Evolutionary conservation across 1,140 invertebrate species (phyloP), one percentile per base, ranked within the genome.

Genomic region (Gryllus bimaculatus): DNA sequence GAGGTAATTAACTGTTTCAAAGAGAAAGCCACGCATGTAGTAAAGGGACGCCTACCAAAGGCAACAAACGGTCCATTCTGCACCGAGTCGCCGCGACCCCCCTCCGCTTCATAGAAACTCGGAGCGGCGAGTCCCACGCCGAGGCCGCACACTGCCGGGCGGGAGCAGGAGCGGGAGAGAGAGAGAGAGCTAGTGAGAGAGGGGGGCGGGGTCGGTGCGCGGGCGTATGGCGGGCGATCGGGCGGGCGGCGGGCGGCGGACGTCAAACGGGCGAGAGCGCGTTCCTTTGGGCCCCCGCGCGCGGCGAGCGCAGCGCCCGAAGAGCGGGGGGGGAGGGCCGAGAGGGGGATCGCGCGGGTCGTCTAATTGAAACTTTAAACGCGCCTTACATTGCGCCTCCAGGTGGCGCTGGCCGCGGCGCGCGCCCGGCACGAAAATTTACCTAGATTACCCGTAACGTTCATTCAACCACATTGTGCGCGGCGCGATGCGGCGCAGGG

Each of bases 341-440:
- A 7, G 54, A 66, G 54, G 10, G 49, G 54, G 54, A 66, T 66
- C 18, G 54, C 10, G 54, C 54, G 54, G 18, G 54, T 66, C 54
- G 54, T n/a, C 54, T 66, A 66, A 66, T 66, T 66, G 54, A 66
- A 66, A 66, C 54, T 66, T 66, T 66, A 66, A 66, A 66, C 54
- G 54, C 54, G 54, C 54, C 54, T 66, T 7, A 3, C 2, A 66
- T 66, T 66, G 54, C 54, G 54, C 54, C 54, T 7, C 54, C 54
- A 66, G 54, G 54, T 66, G 54, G 54, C 54, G 54, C 18, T 66
- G 54, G 54, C 54, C 54, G 54, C 54, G 54, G 2, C 54, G 54
- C 54, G n/a, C 18, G 54, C 54, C 54, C 54, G 54, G 54, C 54
- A n/a, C 54, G 54, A 7, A 66, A 66, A 66, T 3, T 66, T 66